Percentiles rank a stretch among this genome's conserved stretches.
Conservation (phyloP, 2,113 vertebrate genomes). For the Caretta caretta region DNA sequence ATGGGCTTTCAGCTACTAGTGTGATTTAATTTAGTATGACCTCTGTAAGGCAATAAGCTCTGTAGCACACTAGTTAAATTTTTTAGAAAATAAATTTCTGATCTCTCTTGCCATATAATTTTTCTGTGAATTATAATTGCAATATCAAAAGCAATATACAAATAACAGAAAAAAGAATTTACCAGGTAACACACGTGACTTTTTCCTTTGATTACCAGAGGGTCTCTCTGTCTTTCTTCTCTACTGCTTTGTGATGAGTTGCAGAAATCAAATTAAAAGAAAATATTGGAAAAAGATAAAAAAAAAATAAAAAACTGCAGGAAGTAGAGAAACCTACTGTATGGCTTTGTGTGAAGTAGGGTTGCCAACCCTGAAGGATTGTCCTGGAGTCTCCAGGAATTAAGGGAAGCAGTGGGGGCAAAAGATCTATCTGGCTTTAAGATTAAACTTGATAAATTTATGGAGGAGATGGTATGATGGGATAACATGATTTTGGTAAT, state of each 20-base stretch:
- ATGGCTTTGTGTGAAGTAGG: not conserved
- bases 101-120: constrained; percentile 1
- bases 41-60: not conserved
- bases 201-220: not conserved
- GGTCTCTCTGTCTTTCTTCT: not conserved
- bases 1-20: not conserved
- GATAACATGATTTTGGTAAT: too few species aligned
- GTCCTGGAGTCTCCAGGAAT: not conserved
- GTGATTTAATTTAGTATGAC: not conserved
- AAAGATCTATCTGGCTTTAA: too few species aligned
- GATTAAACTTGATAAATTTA: too few species aligned
- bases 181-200: not conserved
- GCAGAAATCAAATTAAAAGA: constrained; percentile 3
- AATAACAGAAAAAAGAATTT: not conserved
- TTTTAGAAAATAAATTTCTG: not conserved
- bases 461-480: too few species aligned
- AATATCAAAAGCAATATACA: not conserved
- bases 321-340: not conserved
- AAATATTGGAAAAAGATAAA: not conserved
- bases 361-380: not conserved
- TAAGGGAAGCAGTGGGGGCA: too few species aligned
- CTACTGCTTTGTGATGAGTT: not conserved
- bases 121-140: not conserved
- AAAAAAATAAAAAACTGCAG: not conserved
- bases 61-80: not conserved